Evolutionary conservation across 2,888 invertebrate species (phyloP).

Genomic region (Mimachlamys varia): DNA sequence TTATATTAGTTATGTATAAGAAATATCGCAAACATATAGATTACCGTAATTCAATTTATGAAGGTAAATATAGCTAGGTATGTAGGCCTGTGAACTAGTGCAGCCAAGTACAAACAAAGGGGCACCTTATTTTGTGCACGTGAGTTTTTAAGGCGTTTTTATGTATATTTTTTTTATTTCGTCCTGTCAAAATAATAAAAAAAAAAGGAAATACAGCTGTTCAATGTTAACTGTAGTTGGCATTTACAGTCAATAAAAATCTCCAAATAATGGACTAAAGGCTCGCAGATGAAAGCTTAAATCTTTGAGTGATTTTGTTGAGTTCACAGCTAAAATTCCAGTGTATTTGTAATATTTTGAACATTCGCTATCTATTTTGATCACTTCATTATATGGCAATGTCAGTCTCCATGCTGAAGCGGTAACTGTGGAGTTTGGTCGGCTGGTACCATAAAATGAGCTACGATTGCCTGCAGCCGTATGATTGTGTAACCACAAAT

Average conservation of each 20-base stretch:
- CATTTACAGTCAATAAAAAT: background rate
- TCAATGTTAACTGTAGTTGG: too few species aligned
- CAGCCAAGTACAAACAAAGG: too few species aligned
- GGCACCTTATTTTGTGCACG: too few species aligned
- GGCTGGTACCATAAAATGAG: constrained; percentile 43
- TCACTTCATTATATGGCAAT: constrained; percentile 39
- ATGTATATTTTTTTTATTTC: too few species aligned
- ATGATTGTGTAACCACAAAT: constrained; percentile 40
- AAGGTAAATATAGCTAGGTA: too few species aligned
- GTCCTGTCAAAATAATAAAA: too few species aligned
- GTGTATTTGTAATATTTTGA: background rate
- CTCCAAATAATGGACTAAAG: background rate
- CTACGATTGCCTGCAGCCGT: constrained; percentile 42
- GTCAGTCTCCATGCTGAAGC: constrained; percentile 44
- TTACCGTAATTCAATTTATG: too few species aligned
- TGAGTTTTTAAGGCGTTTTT: too few species aligned
- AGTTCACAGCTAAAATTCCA: background rate
- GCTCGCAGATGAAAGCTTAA: background rate
- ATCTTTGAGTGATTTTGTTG: background rate
- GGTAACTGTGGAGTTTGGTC: constrained; percentile 46
- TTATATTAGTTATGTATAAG: too few species aligned
- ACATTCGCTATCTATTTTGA: constrained; percentile 42
- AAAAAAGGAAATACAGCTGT: too few species aligned
- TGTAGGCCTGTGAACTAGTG: too few species aligned
- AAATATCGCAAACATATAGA: too few species aligned